A percentile compares a stretch with the other conserved stretches of the same genome.
phyloP scores from a whole-genome alignment of 1,140 invertebrate species.

The Thalassaphorura encarpata region DNA sequence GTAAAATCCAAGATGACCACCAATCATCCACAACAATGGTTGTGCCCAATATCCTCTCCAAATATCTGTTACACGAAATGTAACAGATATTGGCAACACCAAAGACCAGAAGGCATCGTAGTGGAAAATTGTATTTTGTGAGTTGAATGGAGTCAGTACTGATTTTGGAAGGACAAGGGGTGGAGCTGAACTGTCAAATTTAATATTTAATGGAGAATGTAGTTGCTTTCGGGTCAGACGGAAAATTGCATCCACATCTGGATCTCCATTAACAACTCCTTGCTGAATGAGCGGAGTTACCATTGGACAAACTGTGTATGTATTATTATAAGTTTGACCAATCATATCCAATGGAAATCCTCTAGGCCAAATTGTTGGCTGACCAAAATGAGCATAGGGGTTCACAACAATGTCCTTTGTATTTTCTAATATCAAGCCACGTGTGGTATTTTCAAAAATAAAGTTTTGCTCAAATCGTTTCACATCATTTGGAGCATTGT shows the following conservation, averaged over 20 bases:
- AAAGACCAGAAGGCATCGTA: conserved; percentile 35
- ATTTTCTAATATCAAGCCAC: background rate
- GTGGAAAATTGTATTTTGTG: conserved; percentile 37
- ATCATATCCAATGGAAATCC: conserved; percentile 34
- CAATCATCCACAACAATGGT: conserved; percentile 34
- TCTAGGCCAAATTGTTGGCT: conserved; percentile 35
- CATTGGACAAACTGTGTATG: background rate
- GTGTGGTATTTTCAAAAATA: background rate
- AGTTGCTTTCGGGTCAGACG: conserved; percentile 32
- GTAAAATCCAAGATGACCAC: conserved; percentile 4
- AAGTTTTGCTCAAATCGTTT: conserved; percentile 4
- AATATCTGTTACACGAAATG: conserved; percentile 36
- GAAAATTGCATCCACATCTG: conserved; percentile 38
- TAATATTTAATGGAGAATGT: conserved; percentile 22
- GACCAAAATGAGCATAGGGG: conserved; percentile 37
- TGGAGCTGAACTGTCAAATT: conserved; percentile 22
- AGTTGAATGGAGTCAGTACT: conserved; percentile 33
- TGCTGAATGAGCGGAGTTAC: conserved; percentile 34
- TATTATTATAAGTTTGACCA: background rate
- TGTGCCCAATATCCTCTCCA: conserved; percentile 37
- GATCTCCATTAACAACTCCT: conserved; percentile 37
- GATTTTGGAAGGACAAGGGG: background rate
- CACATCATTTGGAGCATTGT: too few species aligned
- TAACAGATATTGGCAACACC: conserved; percentile 34
- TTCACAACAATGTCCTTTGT: conserved; percentile 16